These are phyloP conservation scores for Atractosteus spatula DNA, from an alignment of 2,113 vertebrate genomes.

Conservation along the genomic window DNA sequence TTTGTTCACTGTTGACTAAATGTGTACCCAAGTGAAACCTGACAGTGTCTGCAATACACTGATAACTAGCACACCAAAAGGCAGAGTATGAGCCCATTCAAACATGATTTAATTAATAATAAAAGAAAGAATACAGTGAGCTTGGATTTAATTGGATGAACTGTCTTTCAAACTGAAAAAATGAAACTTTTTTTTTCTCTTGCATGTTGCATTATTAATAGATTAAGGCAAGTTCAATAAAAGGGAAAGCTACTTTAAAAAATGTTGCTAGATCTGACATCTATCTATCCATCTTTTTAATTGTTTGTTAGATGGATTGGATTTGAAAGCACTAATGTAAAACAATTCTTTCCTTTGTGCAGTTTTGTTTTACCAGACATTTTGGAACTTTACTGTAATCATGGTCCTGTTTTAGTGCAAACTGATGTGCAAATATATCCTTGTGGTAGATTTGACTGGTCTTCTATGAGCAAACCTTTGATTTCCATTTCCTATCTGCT, in stretches of 20 bases:
- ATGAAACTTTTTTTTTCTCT: constrained; percentile 23
- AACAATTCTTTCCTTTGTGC: too few species aligned
- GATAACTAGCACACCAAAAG: constrained; percentile 55
- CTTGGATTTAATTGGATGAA: constrained; percentile 62
- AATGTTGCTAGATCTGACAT: too few species aligned
- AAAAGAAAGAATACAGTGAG: constrained; percentile 32
- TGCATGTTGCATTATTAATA: background rate
- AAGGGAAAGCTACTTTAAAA: too few species aligned
- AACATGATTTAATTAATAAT: constrained; percentile 57
- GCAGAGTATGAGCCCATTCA: constrained; percentile 30
- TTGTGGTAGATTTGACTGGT: background rate
- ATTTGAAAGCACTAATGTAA: too few species aligned
- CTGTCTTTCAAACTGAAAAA: constrained; percentile 53
- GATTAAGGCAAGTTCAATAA: background rate
- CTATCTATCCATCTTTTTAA: too few species aligned
- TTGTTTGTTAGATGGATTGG: background rate
- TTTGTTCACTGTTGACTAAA: constrained; percentile 61
- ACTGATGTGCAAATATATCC: background rate
- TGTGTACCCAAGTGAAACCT: constrained; percentile 63
- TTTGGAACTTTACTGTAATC: background rate
- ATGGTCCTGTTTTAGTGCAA: background rate
- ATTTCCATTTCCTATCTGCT: background rate
- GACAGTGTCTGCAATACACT: constrained; percentile 55
- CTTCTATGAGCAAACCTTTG: background rate
- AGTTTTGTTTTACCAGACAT: too few species aligned